A percentile compares a stretch with the other conserved stretches of the same genome.
Evolutionary conservation across 2,113 vertebrate genomes (phyloP).

Genomic region (Leptobrachium ailaonicum): DNA sequence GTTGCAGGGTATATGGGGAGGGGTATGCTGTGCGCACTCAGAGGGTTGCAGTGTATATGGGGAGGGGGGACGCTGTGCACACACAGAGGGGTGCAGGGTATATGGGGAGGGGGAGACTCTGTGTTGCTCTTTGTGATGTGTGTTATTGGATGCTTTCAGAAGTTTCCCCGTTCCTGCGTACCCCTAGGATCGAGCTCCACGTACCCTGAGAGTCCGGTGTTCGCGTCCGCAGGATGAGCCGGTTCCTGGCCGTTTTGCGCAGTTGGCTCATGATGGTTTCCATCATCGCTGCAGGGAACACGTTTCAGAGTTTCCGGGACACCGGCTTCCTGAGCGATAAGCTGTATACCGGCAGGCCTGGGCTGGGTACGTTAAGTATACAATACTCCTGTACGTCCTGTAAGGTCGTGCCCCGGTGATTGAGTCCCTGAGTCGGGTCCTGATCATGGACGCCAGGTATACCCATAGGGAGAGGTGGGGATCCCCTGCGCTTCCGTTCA

Average conservation of each 20-base stretch:
- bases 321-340: constrained; percentile 92
- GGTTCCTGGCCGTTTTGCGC: constrained; percentile 86
- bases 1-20: background rate
- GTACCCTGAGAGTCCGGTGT: background rate
- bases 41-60: background rate
- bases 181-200: too few species aligned
- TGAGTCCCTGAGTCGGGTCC: too few species aligned
- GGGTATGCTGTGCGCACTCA: background rate
- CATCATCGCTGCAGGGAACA: constrained; percentile 88
- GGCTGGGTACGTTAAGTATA: constrained; percentile 74
- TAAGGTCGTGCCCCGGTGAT: too few species aligned
- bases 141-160: too few species aligned
- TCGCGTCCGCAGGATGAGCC: constrained; percentile 73
- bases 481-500: too few species aligned
- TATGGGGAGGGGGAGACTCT: too few species aligned
- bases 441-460: too few species aligned
- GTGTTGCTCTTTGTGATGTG: too few species aligned
- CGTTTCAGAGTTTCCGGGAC: constrained; percentile 91
- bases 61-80: background rate
- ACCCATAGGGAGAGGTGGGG: background rate
- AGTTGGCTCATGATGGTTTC: constrained; percentile 95
- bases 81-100: background rate
- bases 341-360: constrained; percentile 87
- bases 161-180: too few species aligned
- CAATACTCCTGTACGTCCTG: too few species aligned